Conservation (phyloP, 2,888 invertebrate species). For the Drepana falcataria region DNA sequence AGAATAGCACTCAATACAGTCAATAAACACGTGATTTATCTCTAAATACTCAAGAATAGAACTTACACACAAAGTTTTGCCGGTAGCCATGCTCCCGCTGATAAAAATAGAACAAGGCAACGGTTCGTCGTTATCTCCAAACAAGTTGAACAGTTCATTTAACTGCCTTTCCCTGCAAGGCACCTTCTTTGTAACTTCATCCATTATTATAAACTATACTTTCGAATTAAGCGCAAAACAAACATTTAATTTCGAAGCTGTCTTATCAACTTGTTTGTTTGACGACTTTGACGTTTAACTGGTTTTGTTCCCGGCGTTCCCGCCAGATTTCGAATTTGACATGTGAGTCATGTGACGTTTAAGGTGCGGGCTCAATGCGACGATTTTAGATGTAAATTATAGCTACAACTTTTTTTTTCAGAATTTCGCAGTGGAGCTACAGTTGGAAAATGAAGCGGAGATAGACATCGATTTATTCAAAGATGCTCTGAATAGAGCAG, state of each 20-base stretch:
- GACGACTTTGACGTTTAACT: slow-evolving; percentile 4
- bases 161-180: slow-evolving; percentile 73
- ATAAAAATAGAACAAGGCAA: slow-evolving; percentile 85
- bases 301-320: slow-evolving; percentile 21
- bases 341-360: background rate
- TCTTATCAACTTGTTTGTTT: too few species aligned
- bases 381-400: background rate
- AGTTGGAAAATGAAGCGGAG: slow-evolving; percentile 83
- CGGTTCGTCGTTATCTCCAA: slow-evolving; percentile 79
- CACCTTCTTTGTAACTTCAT: slow-evolving; percentile 63
- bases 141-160: slow-evolving; percentile 64
- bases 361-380: slow-evolving; percentile 2
- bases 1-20: slow-evolving; percentile 90
- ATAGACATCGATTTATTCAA: slow-evolving; percentile 84
- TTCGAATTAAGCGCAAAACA: too few species aligned
- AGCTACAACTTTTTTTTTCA: slow-evolving; percentile 52
- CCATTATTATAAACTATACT: slow-evolving; percentile 52
- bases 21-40: slow-evolving; percentile 82
- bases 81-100: slow-evolving; percentile 90
- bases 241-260: too few species aligned
- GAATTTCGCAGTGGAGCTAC: slow-evolving; percentile 89
- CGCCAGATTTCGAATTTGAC: background rate
- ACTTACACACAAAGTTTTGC: slow-evolving; percentile 86
- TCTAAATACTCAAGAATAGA: slow-evolving; percentile 77
- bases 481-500: slow-evolving; percentile 84